Evolutionary conservation across 2,113 vertebrate species (phyloP).

Genomic region (Conger conger): DNA sequence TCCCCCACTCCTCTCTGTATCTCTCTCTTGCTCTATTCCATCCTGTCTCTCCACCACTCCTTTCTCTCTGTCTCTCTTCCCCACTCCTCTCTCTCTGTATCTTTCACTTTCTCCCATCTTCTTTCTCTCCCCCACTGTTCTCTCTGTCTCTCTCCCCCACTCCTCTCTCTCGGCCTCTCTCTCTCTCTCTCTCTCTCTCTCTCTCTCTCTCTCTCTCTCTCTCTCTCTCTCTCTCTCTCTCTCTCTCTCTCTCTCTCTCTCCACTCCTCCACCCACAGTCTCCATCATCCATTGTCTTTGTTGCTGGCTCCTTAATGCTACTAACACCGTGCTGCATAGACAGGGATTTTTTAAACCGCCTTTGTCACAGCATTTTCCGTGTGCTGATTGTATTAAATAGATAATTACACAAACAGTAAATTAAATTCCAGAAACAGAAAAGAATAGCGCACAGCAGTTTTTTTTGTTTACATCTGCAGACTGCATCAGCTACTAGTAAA

Average conservation of each 20-base stretch:
- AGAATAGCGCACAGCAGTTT: neutral
- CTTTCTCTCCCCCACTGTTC: neutral
- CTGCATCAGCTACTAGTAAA: neutral
- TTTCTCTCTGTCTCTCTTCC: neutral
- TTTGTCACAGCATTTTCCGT: neutral
- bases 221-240: neutral
- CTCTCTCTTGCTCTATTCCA: no score
- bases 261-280: neutral
- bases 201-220: slow-evolving; percentile 13
- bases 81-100: neutral
- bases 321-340: neutral
- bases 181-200: neutral
- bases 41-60: neutral
- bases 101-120: no score
- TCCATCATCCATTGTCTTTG: neutral
- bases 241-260: neutral
- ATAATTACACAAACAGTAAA: neutral
- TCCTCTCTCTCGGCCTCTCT: neutral
- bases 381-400: neutral
- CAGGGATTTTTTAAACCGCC: neutral
- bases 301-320: neutral
- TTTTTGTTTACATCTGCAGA: neutral
- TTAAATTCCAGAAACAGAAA: neutral
- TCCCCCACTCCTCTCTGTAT: neutral
- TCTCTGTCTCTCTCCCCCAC: neutral